Percentiles rank a stretch among this genome's conserved stretches.
These are phyloP conservation scores for Alauda arvensis DNA, from an alignment of 2,797 vertebrate species.

Conservation along the genomic window DNA sequence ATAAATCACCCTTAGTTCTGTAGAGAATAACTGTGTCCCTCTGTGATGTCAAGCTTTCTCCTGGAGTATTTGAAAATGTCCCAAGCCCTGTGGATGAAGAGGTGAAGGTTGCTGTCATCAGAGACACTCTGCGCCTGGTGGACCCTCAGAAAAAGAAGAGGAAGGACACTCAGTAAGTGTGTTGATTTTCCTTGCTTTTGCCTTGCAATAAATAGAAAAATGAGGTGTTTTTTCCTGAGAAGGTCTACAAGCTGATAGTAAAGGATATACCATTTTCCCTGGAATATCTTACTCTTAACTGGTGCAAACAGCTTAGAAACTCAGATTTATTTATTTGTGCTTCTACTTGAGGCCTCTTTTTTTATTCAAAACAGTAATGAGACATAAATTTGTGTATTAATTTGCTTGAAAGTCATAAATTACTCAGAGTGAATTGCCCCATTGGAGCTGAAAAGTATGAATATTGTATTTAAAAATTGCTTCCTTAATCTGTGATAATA, in stretches of 20 bases:
- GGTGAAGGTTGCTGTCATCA: slow-evolving; percentile 93
- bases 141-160: slow-evolving; percentile 82
- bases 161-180: slow-evolving; percentile 73
- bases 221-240: not conserved
- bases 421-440: not conserved
- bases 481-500: slow-evolving; percentile 12
- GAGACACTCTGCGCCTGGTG: slow-evolving; percentile 91
- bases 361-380: not conserved
- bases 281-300: not conserved
- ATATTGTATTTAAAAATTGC: slow-evolving; percentile 7
- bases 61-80: slow-evolving; percentile 89
- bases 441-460: not conserved
- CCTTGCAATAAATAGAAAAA: not conserved
- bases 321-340: not conserved
- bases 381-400: not conserved
- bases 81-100: slow-evolving; percentile 94
- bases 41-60: slow-evolving; percentile 79
- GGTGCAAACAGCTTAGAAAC: not conserved
- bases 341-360: not conserved
- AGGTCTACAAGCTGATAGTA: not conserved
- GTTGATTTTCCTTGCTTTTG: not conserved
- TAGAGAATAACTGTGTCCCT: slow-evolving; percentile 21
- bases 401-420: slow-evolving; percentile 1
- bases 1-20: not conserved
- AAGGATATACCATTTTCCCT: not conserved